Conservation (phyloP, 2,797 vertebrate species). For the Cossypha niveicapilla region DNA sequence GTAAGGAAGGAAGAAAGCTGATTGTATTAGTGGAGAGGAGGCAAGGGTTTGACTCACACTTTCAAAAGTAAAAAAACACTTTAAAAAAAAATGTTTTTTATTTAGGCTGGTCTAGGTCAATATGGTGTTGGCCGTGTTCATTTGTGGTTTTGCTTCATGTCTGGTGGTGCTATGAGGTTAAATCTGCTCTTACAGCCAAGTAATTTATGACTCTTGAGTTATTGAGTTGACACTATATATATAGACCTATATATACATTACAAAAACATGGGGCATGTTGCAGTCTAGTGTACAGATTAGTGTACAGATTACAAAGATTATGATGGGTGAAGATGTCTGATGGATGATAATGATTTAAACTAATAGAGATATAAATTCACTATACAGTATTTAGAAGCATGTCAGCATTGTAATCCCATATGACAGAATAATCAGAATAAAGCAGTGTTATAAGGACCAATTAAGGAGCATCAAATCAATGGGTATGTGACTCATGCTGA, state of each 20-base stretch:
- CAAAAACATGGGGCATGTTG: neutral
- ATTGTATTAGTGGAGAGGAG: neutral
- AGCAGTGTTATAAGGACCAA: slow-evolving; percentile 67
- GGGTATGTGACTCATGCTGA: slow-evolving; percentile 60
- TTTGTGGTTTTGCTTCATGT: neutral
- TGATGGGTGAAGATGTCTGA: neutral
- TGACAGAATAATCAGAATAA: slow-evolving; percentile 73
- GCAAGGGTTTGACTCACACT: neutral
- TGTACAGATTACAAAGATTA: neutral
- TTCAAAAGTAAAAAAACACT: neutral
- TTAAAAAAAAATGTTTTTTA: neutral
- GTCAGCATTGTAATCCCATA: slow-evolving; percentile 59
- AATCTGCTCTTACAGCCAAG: neutral
- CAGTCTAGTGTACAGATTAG: neutral
- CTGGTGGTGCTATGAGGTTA: neutral
- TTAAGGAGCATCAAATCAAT: slow-evolving; percentile 76
- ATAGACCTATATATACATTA: neutral
- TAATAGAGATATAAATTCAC: slow-evolving; percentile 41
- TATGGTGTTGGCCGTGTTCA: neutral
- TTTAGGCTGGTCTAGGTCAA: neutral
- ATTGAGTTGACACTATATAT: neutral
- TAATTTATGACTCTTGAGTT: neutral
- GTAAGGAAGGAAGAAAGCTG: neutral
- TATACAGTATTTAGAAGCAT: slow-evolving; percentile 62
- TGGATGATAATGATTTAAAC: slow-evolving; percentile 27